Conservation (phyloP, 2,113 vertebrate genomes). For the Mixornis gularis region DNA sequence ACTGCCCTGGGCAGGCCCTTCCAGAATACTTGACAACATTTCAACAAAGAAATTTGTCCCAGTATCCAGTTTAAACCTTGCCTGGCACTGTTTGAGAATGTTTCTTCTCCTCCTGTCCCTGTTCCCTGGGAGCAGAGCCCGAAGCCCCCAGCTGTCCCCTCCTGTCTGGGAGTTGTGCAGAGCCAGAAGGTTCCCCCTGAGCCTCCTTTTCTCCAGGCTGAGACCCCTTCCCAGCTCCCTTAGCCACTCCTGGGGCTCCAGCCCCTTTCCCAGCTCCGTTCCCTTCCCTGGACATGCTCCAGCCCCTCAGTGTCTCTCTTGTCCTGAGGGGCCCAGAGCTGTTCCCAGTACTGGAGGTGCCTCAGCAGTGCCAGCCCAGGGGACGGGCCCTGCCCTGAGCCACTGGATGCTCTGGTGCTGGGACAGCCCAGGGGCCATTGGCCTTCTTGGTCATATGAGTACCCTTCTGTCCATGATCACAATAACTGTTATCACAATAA, state of each 20-base stretch:
- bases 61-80: neutral
- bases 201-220: neutral
- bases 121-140: neutral
- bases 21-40: accelerated
- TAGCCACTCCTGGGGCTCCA: neutral
- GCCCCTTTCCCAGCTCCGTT: neutral
- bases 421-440: accelerated
- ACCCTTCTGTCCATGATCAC: no score
- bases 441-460: neutral
- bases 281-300: neutral
- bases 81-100: accelerated
- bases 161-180: neutral
- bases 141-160: accelerated
- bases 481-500: neutral
- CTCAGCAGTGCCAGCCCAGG: neutral
- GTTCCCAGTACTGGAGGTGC: neutral
- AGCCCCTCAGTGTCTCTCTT: neutral
- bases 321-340: neutral
- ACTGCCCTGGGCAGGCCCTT: neutral
- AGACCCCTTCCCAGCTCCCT: neutral
- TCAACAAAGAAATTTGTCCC: neutral
- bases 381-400: neutral
- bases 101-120: neutral
- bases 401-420: neutral
- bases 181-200: neutral